phyloP scores from a whole-genome alignment of 2,113 vertebrate species.

The Tricholaema leucomelas region DNA sequence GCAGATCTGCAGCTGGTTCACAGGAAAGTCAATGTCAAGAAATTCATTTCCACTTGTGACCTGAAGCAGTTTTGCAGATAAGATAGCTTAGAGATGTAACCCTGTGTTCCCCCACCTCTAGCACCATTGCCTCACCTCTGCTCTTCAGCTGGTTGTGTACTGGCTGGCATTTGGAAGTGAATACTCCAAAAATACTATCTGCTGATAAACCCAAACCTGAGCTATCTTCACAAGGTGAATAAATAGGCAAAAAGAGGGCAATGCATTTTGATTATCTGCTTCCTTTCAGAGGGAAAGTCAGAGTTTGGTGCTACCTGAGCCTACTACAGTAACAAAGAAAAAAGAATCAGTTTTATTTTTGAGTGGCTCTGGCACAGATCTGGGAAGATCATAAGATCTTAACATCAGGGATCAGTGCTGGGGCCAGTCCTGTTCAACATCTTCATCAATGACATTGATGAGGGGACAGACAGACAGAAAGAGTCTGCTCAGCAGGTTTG shows the following conservation, averaged over 20 bases:
- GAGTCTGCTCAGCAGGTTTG: no score
- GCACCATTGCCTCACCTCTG: background rate
- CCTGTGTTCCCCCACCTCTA: background rate
- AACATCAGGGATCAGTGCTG: background rate
- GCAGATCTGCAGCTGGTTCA: background rate
- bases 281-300: background rate
- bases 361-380: background rate
- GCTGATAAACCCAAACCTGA: background rate
- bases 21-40: background rate
- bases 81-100: background rate
- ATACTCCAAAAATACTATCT: background rate
- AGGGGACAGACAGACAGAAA: no score
- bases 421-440: no score
- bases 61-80: background rate
- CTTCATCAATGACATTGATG: no score
- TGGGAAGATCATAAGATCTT: constrained; percentile 17
- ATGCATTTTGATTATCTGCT: background rate
- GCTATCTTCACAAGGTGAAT: background rate
- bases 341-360: background rate
- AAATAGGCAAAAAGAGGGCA: background rate
- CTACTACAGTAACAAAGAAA: background rate
- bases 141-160: background rate
- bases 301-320: background rate
- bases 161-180: background rate
- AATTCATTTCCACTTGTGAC: background rate